Conservation (phyloP, 2,113 vertebrate species). For the Forbesichthys papilliferus region DNA sequence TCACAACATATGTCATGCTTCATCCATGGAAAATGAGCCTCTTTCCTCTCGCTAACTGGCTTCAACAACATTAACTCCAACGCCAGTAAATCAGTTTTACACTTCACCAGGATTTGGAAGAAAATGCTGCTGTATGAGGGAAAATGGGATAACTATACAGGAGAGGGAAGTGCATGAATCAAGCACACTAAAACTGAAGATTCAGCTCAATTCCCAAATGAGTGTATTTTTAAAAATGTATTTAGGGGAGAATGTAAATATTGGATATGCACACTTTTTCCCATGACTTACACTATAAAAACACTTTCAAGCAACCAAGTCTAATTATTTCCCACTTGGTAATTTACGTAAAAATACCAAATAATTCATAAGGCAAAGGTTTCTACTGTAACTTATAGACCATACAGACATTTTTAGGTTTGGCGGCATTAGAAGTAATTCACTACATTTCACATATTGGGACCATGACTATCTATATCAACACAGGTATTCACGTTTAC, state of each 20-base stretch:
- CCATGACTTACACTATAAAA: conserved; percentile 41
- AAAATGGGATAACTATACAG: not conserved
- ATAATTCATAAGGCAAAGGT: conserved; percentile 10
- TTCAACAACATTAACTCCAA: conserved; percentile 53
- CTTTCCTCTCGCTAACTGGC: conserved; percentile 50
- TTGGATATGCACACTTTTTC: conserved; percentile 2
- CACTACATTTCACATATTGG: conserved; percentile 13
- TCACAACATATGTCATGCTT: conserved; percentile 58
- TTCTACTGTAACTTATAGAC: not conserved
- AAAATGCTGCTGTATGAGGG: conserved; percentile 5
- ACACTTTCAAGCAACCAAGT: conserved; percentile 19
- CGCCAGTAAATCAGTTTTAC: conserved; percentile 62
- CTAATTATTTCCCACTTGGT: conserved; percentile 41
- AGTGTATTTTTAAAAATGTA: conserved; percentile 42
- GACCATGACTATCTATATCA: not conserved
- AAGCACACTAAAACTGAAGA: conserved; percentile 31
- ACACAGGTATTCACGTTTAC: not conserved
- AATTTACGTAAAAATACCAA: conserved; percentile 34
- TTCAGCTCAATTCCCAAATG: conserved; percentile 25
- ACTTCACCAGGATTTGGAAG: conserved; percentile 37
- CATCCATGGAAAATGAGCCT: conserved; percentile 62
- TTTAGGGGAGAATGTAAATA: conserved; percentile 21
- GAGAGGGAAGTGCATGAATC: conserved; percentile 27
- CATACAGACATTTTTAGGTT: conserved; percentile 42
- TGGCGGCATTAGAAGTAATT: conserved; percentile 10